phyloP scores from a whole-genome alignment of 2,888 invertebrate species.

The Drosophila pseudotalamancana region DNA sequence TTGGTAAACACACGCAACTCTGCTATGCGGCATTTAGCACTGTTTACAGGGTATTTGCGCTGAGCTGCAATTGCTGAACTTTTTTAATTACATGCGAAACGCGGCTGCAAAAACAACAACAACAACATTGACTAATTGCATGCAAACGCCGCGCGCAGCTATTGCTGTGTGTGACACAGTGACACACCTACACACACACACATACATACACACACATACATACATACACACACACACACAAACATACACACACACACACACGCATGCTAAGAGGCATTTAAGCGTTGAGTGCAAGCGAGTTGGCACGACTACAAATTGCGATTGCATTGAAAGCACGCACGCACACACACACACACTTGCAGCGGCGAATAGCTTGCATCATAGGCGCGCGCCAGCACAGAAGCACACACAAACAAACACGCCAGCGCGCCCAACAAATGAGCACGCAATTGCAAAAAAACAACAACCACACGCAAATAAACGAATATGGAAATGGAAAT shows the following conservation, averaged over 20 bases:
- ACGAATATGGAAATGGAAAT: constrained; percentile 49
- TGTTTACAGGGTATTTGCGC: constrained; percentile 48
- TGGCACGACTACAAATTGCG: constrained; percentile 56
- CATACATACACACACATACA: constrained; percentile 20
- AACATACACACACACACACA: constrained; percentile 7
- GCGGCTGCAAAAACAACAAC: constrained; percentile 15
- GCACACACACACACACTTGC: constrained; percentile 22
- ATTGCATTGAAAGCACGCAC: constrained; percentile 57
- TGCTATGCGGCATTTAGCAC: too few species aligned
- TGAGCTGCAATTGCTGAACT: constrained; percentile 61
- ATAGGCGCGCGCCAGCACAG: constrained; percentile 60
- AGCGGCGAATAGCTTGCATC: constrained; percentile 68
- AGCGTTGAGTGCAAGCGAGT: constrained; percentile 49
- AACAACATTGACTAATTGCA: constrained; percentile 45
- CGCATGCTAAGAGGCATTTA: constrained; percentile 6
- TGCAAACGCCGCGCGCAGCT: constrained; percentile 47
- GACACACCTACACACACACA: constrained; percentile 63
- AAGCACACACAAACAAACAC: constrained; percentile 31
- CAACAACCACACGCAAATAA: constrained; percentile 16
- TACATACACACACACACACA: neutral
- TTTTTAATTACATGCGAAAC: constrained; percentile 50
- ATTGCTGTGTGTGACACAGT: constrained; percentile 73
- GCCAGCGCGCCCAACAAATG: constrained; percentile 43
- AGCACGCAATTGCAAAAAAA: constrained; percentile 69
- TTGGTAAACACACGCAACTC: too few species aligned